Percentiles rank a stretch among this genome's conserved stretches.
phyloP scores from a whole-genome alignment of 2,113 vertebrate genomes.

The Onychostruthus taczanowskii region DNA sequence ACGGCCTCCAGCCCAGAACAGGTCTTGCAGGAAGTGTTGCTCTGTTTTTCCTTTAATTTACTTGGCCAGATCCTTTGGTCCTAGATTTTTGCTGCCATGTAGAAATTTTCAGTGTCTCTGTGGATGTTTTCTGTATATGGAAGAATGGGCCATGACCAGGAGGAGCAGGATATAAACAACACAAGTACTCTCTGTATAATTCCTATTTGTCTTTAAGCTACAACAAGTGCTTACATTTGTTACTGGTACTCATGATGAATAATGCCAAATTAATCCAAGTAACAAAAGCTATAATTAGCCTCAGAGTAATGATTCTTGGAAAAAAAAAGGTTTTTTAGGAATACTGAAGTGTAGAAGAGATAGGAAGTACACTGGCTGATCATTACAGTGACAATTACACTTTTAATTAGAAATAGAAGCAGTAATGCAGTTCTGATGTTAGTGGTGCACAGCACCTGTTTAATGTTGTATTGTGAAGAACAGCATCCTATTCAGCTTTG shows the following conservation, averaged over 20 bases:
- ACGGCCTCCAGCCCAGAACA: not conserved
- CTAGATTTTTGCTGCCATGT: not conserved
- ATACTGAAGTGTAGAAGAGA: not conserved
- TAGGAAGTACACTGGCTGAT: not conserved
- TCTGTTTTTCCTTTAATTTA: not conserved
- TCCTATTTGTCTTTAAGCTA: not conserved
- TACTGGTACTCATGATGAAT: not conserved
- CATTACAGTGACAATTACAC: not conserved
- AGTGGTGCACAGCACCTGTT: not conserved
- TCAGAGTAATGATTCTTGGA: not conserved
- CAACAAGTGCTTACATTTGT: not conserved
- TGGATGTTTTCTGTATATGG: not conserved
- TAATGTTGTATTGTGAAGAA: not conserved
- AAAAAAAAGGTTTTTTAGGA: not conserved
- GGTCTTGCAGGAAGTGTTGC: constrained; percentile 38
- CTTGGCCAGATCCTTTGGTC: constrained; percentile 6
- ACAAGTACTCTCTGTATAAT: not conserved
- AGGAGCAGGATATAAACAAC: constrained; percentile 13
- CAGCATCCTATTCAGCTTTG: not conserved
- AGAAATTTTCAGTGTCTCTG: not conserved
- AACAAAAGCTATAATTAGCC: constrained; percentile 15
- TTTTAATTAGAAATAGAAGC: not conserved
- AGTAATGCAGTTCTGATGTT: not conserved
- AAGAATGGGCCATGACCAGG: not conserved
- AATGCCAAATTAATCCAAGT: not conserved